Conservation (phyloP, 2,113 vertebrate species). For the Mionectes macconnelli region DNA sequence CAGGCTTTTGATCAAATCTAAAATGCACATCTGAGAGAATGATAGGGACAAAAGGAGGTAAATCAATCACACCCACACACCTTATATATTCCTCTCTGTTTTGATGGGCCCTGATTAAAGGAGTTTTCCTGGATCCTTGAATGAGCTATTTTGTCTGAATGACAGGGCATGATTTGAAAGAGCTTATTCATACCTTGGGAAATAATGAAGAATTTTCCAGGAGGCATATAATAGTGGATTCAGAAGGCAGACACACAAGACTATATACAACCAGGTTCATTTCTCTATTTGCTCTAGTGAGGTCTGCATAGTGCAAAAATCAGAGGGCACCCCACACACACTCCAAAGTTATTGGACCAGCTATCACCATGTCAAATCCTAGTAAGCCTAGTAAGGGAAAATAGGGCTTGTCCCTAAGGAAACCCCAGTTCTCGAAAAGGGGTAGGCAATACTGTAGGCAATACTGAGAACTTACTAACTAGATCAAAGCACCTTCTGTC, state of each 20-base stretch:
- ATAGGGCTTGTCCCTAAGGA: neutral
- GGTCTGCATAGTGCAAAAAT: neutral
- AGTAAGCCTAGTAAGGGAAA: neutral
- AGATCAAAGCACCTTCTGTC: neutral
- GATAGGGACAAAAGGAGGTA: neutral
- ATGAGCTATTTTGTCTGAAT: neutral
- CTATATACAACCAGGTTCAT: neutral
- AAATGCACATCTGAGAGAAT: neutral
- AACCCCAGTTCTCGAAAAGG: neutral
- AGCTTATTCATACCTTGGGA: neutral
- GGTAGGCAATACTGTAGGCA: neutral
- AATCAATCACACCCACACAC: neutral
- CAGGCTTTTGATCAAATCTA: neutral
- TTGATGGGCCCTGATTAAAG: neutral
- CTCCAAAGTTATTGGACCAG: neutral
- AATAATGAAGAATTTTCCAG: neutral
- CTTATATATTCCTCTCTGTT: neutral
- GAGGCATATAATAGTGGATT: neutral
- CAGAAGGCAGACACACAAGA: neutral
- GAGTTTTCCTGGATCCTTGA: neutral
- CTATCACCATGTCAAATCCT: neutral
- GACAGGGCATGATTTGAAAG: neutral
- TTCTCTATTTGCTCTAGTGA: neutral
- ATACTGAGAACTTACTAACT: neutral
- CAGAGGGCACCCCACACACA: neutral